phyloP scores from a whole-genome alignment of 2,797 vertebrate species.

The Mastacembelus armatus region DNA sequence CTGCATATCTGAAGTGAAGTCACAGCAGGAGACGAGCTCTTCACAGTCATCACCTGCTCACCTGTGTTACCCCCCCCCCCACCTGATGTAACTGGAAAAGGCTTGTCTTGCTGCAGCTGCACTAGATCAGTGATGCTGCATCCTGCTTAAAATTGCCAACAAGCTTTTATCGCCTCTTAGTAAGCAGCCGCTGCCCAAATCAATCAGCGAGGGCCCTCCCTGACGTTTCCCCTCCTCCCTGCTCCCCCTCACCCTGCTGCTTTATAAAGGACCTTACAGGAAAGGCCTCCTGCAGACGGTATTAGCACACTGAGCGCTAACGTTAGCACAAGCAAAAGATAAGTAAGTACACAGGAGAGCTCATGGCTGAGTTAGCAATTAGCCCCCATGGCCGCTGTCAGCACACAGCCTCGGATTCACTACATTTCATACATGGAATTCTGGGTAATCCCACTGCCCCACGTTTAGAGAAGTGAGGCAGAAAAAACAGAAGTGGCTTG shows the following conservation, averaged over 20 bases:
- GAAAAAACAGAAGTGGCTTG: conserved; percentile 29
- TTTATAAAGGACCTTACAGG: conserved; percentile 30
- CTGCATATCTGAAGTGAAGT: conserved; percentile 31
- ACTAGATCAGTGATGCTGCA: conserved; percentile 18
- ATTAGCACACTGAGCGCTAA: conserved; percentile 47
- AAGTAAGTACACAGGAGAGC: conserved; percentile 71
- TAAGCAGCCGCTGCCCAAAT: conserved; percentile 45
- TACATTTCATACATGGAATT: conserved; percentile 62
- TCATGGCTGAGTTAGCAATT: conserved; percentile 69
- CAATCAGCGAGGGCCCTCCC: conserved; percentile 38
- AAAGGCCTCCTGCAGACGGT: conserved; percentile 34
- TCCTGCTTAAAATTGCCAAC: conserved; percentile 39
- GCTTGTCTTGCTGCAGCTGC: conserved; percentile 17
- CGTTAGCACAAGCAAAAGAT: conserved; percentile 57
- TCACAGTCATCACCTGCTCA: conserved; percentile 50
- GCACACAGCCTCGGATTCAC: conserved; percentile 47
- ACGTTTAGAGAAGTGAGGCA: conserved; percentile 46
- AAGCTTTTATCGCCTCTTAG: conserved; percentile 54
- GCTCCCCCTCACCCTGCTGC: not conserved
- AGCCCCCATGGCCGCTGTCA: conserved; percentile 52
- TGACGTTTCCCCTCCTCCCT: not conserved
- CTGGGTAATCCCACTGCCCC: conserved; percentile 51
- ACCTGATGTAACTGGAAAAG: conserved; percentile 29
- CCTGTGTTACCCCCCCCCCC: conserved; percentile 3
- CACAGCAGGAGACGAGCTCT: conserved; percentile 30